Base-by-base conservation (phyloP, 2,797 vertebrate species). In the Poeciliopsis gracilis region DNA sequence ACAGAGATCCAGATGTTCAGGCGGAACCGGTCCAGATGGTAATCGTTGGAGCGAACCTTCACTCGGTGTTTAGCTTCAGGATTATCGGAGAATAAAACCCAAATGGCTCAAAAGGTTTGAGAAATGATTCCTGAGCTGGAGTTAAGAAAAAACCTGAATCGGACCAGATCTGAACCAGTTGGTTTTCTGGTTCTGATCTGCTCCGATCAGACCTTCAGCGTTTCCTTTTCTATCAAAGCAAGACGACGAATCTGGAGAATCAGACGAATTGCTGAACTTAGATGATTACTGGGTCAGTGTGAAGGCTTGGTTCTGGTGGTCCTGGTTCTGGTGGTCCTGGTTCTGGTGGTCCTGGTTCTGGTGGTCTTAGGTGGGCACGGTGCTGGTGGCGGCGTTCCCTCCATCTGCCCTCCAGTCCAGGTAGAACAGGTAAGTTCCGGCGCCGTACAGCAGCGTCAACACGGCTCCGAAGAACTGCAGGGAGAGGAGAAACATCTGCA, bases 391-490 rank as follows among this genome's bases (percentile, higher is more conserved):
- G 0, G 97, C 96, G 0, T 97, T 97, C 88, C 95, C 95, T 80
- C 96, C 94, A 0, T 95, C 87, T 30, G 95, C 96, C 78, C 86
- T 96, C 98, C 97, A 98, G 71, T 95, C 93, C 5, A 96, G 72
- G 88, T 96, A 98, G 90, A 97, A 96, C 93, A 98, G 95, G 93
- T 95, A 96, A n/a, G 96, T 85, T 57, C 97, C 98, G 20, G 77
- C 92, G 0, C 91, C 95, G 0, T 99, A 99, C 43, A 92, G 72
- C 1, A 97, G 69, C 73, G 97, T 97, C 16, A 95, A 94, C 20
- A 95, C 76, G 8, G 96, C 95, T 0, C 94, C 95, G 0, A 99
- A 99, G 94, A 98, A 98, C 98, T 99, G 93, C 61, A 59, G 53
- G 4, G n/a, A 59, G 61, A 51, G 13, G 20, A 10, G 16, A 59